Percentiles rank a stretch among this genome's conserved stretches.
phyloP scores from a whole-genome alignment of 2,797 vertebrate species.

The Zalophus californianus region DNA sequence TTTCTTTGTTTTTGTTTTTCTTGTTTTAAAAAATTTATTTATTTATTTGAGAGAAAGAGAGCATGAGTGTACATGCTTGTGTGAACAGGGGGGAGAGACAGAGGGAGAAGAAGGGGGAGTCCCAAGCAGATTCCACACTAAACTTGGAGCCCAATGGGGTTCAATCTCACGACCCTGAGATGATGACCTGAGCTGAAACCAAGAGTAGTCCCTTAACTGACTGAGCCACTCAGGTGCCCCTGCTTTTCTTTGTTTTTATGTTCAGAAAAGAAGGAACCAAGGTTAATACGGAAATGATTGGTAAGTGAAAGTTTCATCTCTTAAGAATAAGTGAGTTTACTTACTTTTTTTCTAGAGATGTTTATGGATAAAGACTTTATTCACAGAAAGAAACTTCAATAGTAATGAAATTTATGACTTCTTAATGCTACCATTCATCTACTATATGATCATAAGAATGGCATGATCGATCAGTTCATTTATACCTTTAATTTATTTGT shows the following conservation, averaged over 20 bases:
- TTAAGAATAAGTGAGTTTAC: neutral
- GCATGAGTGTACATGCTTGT: neutral
- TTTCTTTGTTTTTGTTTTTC: neutral
- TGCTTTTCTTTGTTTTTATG: neutral
- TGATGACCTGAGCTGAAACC: neutral
- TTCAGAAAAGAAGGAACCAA: neutral
- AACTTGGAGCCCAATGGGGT: neutral
- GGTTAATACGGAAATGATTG: neutral
- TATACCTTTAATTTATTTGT: neutral
- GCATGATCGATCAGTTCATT: neutral
- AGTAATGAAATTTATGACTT: neutral
- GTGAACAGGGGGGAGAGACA: neutral
- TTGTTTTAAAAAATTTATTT: neutral
- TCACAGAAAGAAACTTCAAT: neutral
- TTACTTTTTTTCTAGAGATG: neutral
- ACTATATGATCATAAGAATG: neutral
- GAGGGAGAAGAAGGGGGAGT: neutral
- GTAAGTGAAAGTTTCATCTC: neutral
- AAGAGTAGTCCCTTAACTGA: neutral
- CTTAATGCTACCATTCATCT: neutral
- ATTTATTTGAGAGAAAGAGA: neutral
- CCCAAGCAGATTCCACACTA: neutral
- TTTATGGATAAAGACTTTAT: neutral
- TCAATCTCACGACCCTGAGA: neutral
- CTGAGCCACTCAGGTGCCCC: neutral